Base-by-base conservation (phyloP, 2,113 vertebrate species). In the Deroptyus accipitrinus region DNA sequence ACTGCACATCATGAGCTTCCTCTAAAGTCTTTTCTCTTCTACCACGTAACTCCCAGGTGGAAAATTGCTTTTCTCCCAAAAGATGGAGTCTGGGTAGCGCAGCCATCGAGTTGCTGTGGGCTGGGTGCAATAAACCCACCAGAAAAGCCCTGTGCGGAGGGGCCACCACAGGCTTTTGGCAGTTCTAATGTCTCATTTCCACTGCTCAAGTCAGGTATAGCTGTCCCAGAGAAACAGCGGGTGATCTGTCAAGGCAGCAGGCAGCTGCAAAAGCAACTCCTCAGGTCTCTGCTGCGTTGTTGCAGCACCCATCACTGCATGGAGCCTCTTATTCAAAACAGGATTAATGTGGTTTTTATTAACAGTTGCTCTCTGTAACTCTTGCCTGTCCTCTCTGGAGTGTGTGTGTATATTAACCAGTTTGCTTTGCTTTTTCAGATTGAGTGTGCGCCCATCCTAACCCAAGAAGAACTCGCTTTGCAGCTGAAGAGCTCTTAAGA, bases 391-490 rank as follows among this genome's bases (percentile, higher is more conserved):
- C 96, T 94, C 92, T 97, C 88, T 97, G 93, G 95, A 98, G 91
- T 96, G 81, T 97, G 81, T 98, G 91, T 98, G 80, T 97, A 77
- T 98, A 98, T 98, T 99, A 99, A 99, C 98, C 97, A 98, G 98
- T 99, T 98, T 99, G 99, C 99, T 98, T 99, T 99, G 99, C 99
- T 98, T 98, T 98, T 99, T 98, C 99, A 99, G 99, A 99, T 99
- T 98, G 97, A 97, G 95, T 98, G 97, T 98, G 98, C 97, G 98
- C 98, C 96, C 98, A 97, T 98, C 98, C 97, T 98, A 98, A 98
- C 98, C 97, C 94, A 91, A 94, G 98, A 98, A 98, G 98, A 98
- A 97, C 97, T 98, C 54, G 96, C 98, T 98, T 97, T 97, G 97
- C 98, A 97, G 97, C 98, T 97, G 98, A 97, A 97, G 95, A 98